Conservation (phyloP, 2,888 invertebrate genomes). For the Macaria notata region DNA sequence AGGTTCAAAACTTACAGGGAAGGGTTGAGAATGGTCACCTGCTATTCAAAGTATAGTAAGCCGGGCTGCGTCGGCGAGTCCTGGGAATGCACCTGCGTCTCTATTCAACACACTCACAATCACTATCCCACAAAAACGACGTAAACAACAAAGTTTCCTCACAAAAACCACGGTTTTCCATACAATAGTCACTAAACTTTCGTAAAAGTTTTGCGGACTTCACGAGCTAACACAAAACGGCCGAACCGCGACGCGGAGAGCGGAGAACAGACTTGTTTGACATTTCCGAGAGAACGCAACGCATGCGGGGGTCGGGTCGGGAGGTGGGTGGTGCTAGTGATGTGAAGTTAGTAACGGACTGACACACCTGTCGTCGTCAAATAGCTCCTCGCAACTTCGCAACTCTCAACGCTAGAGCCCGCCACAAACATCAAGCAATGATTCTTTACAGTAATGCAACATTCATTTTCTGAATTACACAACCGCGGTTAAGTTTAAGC, state of each 20-base stretch:
- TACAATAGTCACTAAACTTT: constrained; percentile 30
- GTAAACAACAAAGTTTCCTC: constrained; percentile 26
- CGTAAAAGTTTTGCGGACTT: constrained; percentile 66
- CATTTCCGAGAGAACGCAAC: constrained; percentile 39
- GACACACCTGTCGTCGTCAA: constrained; percentile 57
- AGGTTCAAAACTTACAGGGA: constrained; percentile 33
- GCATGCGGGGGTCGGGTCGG: constrained; percentile 38
- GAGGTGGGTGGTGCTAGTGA: constrained; percentile 33
- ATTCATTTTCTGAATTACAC: too few species aligned
- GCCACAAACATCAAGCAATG: too few species aligned
- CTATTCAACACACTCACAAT: constrained; percentile 61
- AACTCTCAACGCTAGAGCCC: not conserved
- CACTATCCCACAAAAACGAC: constrained; percentile 51
- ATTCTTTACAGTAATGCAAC: too few species aligned
- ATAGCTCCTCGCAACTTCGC: constrained; percentile 2
- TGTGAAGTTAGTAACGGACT: constrained; percentile 41
- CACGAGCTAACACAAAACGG: constrained; percentile 29
- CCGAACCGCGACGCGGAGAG: constrained; percentile 45
- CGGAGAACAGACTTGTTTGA: constrained; percentile 66
- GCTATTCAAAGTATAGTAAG: constrained; percentile 44
- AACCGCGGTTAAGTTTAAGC: too few species aligned
- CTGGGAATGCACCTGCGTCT: constrained; percentile 69
- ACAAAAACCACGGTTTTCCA: constrained; percentile 34
- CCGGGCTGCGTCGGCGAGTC: constrained; percentile 64
- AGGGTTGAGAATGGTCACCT: constrained; percentile 61